phyloP scores from a whole-genome alignment of 2,113 vertebrate genomes.

The Rafetus swinhoei region DNA sequence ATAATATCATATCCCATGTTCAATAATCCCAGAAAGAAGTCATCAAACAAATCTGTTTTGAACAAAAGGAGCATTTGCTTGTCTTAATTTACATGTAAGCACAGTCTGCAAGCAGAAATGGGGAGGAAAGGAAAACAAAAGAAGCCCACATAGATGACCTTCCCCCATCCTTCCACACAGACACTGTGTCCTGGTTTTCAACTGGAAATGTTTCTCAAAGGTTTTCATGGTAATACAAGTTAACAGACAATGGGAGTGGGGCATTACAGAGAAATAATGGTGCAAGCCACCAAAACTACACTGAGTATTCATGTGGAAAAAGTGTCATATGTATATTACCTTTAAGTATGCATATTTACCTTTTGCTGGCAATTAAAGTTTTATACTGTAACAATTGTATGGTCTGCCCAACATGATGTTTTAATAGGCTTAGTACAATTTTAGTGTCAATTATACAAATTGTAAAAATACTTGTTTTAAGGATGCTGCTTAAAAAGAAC shows the following conservation, averaged over 20 bases:
- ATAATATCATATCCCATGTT: not conserved
- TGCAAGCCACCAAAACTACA: not conserved
- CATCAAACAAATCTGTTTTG: not conserved
- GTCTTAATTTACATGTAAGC: not conserved
- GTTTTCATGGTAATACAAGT: conserved; percentile 12
- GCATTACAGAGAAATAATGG: not conserved
- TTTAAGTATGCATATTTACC: not conserved
- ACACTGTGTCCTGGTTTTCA: not conserved
- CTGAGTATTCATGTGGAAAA: not conserved
- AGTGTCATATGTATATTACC: not conserved
- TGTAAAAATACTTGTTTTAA: not conserved
- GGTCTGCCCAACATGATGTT: not conserved
- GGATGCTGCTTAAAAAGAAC: not conserved
- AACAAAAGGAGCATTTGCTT: not conserved
- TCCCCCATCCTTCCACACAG: not conserved
- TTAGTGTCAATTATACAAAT: not conserved
- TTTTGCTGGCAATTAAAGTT: not conserved
- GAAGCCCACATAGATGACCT: not conserved
- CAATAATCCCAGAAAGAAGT: not conserved
- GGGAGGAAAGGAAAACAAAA: not conserved
- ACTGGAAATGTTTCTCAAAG: not conserved
- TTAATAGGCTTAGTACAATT: not conserved
- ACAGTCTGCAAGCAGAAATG: not conserved
- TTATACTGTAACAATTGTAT: not conserved
- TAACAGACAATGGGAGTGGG: not conserved